A percentile compares a stretch with the other conserved stretches of the same genome.
These are phyloP conservation scores for Pitta sordida DNA, from an alignment of 2,113 vertebrate genomes.

Conservation along the genomic window DNA sequence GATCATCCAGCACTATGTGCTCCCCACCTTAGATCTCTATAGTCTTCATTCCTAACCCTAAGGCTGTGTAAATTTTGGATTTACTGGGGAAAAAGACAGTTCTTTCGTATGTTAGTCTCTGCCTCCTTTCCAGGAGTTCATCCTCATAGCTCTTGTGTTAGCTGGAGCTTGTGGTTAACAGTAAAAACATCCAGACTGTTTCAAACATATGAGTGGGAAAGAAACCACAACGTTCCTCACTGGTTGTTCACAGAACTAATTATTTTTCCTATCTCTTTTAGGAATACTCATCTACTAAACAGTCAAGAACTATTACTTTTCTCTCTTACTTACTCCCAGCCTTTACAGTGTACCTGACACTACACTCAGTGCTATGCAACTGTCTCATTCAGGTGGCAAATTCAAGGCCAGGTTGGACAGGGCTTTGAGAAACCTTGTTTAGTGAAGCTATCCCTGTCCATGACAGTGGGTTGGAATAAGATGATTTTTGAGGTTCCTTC, in stretches of 20 bases:
- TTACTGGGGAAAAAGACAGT: not conserved
- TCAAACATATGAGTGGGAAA: not conserved
- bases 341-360: not conserved
- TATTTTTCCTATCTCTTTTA: not conserved
- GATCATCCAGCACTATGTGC: not conserved
- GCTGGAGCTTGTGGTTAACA: not conserved
- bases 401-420: not conserved
- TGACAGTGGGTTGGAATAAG: fast-evolving
- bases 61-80: not conserved
- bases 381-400: not conserved
- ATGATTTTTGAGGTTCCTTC: not conserved
- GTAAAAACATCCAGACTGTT: not conserved
- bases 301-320: not conserved
- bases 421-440: not conserved
- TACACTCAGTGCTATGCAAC: not conserved
- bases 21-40: not conserved
- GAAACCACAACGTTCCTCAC: not conserved
- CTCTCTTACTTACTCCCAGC: not conserved
- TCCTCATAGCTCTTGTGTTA: not conserved
- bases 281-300: not conserved
- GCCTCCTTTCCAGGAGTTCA: not conserved
- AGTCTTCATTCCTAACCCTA: not conserved
- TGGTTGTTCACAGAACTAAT: not conserved
- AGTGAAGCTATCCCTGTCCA: not conserved
- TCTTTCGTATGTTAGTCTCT: not conserved